Conservation (phyloP, 64 coral and sea anemone species). For the Montipora sp. region DNA sequence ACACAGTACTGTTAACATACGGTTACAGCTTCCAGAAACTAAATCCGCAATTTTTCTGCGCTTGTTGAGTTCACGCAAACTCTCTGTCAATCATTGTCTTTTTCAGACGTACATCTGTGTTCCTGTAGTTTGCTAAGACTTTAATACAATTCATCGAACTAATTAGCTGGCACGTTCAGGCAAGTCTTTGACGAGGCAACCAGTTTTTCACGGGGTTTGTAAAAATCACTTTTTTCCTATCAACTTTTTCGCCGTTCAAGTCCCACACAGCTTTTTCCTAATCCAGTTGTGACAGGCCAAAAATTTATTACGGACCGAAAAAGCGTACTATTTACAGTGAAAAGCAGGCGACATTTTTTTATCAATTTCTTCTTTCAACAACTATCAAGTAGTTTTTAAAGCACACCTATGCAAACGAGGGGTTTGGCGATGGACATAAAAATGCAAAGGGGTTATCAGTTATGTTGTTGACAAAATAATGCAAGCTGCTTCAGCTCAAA, state of each 20-base stretch:
- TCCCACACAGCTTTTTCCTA: not conserved
- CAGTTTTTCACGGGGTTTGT: not conserved
- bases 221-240: not conserved
- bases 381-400: no score
- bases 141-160: not conserved
- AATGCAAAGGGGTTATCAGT: not conserved
- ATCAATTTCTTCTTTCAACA: no score
- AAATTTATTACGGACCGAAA: not conserved
- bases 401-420: not conserved
- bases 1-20: not conserved
- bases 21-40: not conserved
- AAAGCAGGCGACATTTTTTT: not conserved
- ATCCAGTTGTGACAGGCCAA: no score
- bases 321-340: not conserved
- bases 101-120: not conserved
- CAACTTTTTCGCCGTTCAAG: not conserved
- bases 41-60: not conserved
- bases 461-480: not conserved
- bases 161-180: not conserved
- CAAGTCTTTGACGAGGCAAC: not conserved
- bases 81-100: conserved; percentile 12
- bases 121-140: not conserved
- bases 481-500: not conserved
- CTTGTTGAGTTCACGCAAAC: not conserved
- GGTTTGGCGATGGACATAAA: not conserved